Evolutionary conservation across 2,888 invertebrate genomes (phyloP).

Genomic region (Aporophyla nigra): DNA sequence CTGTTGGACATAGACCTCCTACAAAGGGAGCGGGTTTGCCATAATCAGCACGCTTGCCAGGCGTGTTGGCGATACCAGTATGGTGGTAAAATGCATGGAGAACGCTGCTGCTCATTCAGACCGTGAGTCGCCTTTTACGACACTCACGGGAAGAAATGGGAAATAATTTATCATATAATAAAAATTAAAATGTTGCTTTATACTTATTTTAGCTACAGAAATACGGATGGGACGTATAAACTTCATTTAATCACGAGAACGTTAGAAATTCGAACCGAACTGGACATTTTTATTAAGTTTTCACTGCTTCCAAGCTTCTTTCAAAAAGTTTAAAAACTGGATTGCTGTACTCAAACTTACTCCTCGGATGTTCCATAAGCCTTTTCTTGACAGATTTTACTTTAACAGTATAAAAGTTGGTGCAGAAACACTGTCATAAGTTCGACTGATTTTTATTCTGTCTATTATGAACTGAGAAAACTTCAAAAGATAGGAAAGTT

Average conservation of each 20-base stretch:
- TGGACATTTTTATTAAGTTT: slow-evolving; percentile 58
- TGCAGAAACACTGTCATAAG: slow-evolving; percentile 4
- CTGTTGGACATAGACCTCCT: no score
- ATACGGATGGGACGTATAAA: slow-evolving; percentile 9
- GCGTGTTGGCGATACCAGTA: no score
- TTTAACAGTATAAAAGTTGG: slow-evolving; percentile 34
- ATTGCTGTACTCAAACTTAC: slow-evolving; percentile 40
- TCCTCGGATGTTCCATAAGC: slow-evolving; percentile 29
- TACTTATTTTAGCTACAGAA: not conserved
- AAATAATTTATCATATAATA: no score
- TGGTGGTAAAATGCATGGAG: no score
- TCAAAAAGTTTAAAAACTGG: slow-evolving; percentile 46
- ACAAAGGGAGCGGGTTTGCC: no score
- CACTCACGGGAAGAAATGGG: no score
- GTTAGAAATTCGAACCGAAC: slow-evolving; percentile 24
- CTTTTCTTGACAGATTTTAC: slow-evolving; percentile 31
- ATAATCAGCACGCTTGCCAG: no score
- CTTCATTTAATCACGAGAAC: slow-evolving; percentile 41
- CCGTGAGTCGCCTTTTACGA: no score
- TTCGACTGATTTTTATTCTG: slow-evolving; percentile 22
- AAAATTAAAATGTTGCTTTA: not conserved
- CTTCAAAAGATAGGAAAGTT: not conserved
- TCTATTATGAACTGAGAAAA: slow-evolving; percentile 10
- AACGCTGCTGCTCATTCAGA: no score
- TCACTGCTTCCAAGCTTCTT: slow-evolving; percentile 32